A percentile compares a stretch with the other conserved stretches of the same genome.
Conservation (phyloP, 2,888 invertebrate genomes). For the Taphrorychus bicolor region DNA sequence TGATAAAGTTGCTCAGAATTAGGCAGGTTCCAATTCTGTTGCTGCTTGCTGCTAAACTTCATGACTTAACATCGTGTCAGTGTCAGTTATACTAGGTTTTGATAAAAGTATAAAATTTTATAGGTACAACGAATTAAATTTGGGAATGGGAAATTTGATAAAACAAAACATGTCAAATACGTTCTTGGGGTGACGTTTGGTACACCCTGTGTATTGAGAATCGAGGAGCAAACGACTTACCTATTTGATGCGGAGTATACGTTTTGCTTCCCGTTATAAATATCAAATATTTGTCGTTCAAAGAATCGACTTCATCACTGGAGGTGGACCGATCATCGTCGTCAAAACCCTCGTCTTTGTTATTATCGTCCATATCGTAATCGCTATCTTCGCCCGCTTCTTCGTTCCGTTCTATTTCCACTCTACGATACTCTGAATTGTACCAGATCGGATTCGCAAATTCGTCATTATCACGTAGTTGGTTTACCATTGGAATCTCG, state of each 20-base stretch:
- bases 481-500: conserved; percentile 38
- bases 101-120: too few relatives aligned
- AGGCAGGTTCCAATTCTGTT: too few relatives aligned
- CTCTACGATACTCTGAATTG: conserved; percentile 68
- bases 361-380: conserved; percentile 49
- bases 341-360: conserved; percentile 44
- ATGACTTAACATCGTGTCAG: too few relatives aligned
- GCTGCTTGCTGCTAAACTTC: too few relatives aligned
- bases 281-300: conserved; percentile 72
- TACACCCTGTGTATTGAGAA: too few relatives aligned
- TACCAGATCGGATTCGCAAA: conserved; percentile 68
- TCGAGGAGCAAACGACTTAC: conserved; percentile 4
- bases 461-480: conserved; percentile 58
- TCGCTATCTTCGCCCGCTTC: conserved; percentile 43
- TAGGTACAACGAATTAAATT: too few relatives aligned
- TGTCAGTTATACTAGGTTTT: too few relatives aligned
- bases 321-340: conserved; percentile 49
- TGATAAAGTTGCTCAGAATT: too few relatives aligned
- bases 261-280: conserved; percentile 85
- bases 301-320: conserved; percentile 44
- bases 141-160: too few relatives aligned
- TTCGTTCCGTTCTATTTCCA: conserved; percentile 57
- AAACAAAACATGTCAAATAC: too few relatives aligned
- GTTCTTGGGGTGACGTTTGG: too few relatives aligned
- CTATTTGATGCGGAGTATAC: conserved; percentile 84